Percentiles rank a stretch among this genome's conserved stretches.
These are phyloP conservation scores for Caranx melampygus DNA, from an alignment of 2,113 vertebrate genomes.

Conservation along the genomic window DNA sequence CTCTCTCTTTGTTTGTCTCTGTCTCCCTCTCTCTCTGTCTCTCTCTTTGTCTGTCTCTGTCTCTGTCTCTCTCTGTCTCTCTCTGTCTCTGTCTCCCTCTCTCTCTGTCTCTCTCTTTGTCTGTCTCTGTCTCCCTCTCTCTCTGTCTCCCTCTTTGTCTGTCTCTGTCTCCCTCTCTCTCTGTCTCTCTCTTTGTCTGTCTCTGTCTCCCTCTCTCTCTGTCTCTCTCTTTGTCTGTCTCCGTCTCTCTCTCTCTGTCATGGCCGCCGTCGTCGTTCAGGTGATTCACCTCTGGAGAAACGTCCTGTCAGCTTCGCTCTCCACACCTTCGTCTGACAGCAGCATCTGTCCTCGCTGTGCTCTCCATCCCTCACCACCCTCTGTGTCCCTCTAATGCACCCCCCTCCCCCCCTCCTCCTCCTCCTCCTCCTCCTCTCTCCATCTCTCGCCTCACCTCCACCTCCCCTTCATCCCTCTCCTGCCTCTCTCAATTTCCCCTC, in stretches of 20 bases:
- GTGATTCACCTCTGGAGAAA: conserved; percentile 40
- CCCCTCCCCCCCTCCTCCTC: conserved; percentile 1
- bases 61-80: background rate
- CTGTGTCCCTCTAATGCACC: conserved; percentile 1
- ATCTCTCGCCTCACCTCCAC: conserved; percentile 16
- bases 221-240: no score
- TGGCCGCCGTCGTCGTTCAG: conserved; percentile 18
- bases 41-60: background rate
- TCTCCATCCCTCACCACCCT: conserved; percentile 8
- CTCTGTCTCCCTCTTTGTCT: no score
- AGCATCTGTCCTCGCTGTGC: conserved; percentile 35
- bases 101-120: no score
- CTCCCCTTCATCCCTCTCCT: conserved; percentile 23
- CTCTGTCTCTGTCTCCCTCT: no score
- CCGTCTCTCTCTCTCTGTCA: background rate
- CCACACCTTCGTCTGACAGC: conserved; percentile 45
- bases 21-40: background rate
- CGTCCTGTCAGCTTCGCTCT: conserved; percentile 61
- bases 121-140: no score
- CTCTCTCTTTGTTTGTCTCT: no score
- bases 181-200: no score
- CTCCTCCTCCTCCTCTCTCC: conserved; percentile 16
- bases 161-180: no score
- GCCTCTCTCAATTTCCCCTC: conserved; percentile 8
- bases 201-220: no score